These are phyloP conservation scores for Danaus chrysippus DNA, from an alignment of 2,888 invertebrate genomes.

Conservation along the genomic window DNA sequence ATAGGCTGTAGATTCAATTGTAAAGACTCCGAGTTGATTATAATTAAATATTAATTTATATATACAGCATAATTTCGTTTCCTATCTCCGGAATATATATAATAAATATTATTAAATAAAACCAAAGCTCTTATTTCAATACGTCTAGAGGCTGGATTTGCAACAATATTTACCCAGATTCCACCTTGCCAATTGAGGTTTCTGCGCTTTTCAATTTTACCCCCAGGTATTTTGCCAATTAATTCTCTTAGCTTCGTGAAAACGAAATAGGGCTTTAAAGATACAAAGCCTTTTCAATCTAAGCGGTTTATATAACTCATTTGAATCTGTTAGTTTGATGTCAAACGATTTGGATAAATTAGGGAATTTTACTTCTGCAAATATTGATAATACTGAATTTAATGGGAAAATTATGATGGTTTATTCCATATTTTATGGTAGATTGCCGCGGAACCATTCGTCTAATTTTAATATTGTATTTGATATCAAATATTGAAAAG, in stretches of 20 bases:
- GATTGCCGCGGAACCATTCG: too few species aligned
- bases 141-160: slow-evolving; percentile 16
- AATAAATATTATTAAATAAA: not conserved
- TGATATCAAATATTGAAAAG: too few species aligned
- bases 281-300: slow-evolving; percentile 24
- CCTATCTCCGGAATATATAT: too few species aligned
- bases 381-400: not conserved
- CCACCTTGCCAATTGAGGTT: slow-evolving; percentile 20
- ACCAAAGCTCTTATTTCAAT: slow-evolving; percentile 10
- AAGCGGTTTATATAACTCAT: slow-evolving; percentile 23
- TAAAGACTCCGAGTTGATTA: too few species aligned
- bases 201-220: slow-evolving; percentile 26
- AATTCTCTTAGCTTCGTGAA: slow-evolving; percentile 34
- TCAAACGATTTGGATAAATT: slow-evolving; percentile 20
- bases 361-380: slow-evolving; percentile 2
- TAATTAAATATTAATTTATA: too few species aligned
- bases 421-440: too few species aligned
- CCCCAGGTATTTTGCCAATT: slow-evolving; percentile 40
- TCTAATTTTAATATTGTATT: too few species aligned
- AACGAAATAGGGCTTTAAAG: slow-evolving; percentile 20
- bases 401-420: too few species aligned
- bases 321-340: slow-evolving; percentile 12
- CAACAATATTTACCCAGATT: slow-evolving; percentile 12
- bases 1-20: too few species aligned
- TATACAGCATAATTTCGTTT: too few species aligned